A percentile compares a stretch with the other conserved stretches of the same genome.
Conservation (phyloP, 2,797 vertebrate genomes). For the Brotogeris chrysoptera region DNA sequence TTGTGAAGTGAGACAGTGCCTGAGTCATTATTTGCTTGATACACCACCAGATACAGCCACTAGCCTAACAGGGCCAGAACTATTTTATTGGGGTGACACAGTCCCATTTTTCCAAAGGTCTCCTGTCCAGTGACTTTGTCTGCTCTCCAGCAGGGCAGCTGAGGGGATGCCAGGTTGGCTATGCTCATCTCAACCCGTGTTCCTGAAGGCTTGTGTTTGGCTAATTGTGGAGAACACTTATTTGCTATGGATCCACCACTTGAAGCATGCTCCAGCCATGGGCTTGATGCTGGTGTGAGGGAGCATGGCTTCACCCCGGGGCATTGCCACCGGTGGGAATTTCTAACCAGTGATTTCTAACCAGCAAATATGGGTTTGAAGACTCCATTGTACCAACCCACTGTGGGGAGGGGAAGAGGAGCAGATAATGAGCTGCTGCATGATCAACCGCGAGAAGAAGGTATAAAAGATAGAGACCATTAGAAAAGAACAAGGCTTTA, state of each 20-base stretch:
- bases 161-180: neutral
- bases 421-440: slow-evolving; percentile 67
- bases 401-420: slow-evolving; percentile 37
- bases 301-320: neutral
- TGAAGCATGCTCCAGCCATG: rapidly evolving
- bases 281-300: neutral
- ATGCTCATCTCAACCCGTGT: rapidly evolving
- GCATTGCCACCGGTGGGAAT: neutral
- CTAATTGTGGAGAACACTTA: neutral
- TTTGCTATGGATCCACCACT: neutral
- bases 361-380: slow-evolving; percentile 11
- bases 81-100: neutral
- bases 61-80: neutral
- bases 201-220: neutral
- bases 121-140: neutral
- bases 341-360: neutral
- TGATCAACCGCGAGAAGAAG: slow-evolving; percentile 73
- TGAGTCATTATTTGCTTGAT: neutral
- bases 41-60: neutral
- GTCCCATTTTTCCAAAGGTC: neutral
- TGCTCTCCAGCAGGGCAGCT: neutral
- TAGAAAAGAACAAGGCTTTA: slow-evolving; percentile 67
- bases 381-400: slow-evolving; percentile 31
- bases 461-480: slow-evolving; percentile 62
- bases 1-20: neutral